Percentiles rank a stretch among this genome's conserved stretches.
These are phyloP conservation scores for Decapterus maruadsi DNA, from an alignment of 2,797 vertebrate species.

Conservation along the genomic window DNA sequence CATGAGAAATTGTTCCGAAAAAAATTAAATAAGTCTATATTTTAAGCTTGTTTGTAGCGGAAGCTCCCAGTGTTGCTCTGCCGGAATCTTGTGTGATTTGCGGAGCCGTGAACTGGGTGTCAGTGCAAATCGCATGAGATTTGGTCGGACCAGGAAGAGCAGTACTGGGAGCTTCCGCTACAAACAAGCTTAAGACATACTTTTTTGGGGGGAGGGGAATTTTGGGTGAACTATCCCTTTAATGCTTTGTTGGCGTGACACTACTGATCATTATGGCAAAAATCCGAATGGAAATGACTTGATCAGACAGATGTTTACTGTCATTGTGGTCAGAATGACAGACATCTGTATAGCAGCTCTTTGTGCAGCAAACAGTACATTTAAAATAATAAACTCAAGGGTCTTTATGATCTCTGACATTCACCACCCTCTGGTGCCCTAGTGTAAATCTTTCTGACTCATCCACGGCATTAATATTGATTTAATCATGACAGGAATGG, in stretches of 20 bases:
- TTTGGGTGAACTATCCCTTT: no score
- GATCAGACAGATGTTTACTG: neutral
- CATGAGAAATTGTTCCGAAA: no score
- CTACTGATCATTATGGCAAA: constrained; percentile 6
- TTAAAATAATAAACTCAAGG: neutral
- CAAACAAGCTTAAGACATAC: no score
- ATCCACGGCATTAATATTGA: constrained; percentile 25
- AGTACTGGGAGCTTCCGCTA: no score
- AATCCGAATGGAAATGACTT: constrained; percentile 20
- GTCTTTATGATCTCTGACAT: neutral
- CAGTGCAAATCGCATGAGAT: no score
- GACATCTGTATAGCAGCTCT: neutral
- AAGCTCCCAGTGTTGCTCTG: no score
- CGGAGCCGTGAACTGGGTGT: no score
- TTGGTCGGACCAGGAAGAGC: no score
- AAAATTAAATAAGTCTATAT: no score
- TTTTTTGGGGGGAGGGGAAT: no score
- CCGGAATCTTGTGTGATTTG: no score
- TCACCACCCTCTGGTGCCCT: neutral
- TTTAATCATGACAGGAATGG: constrained; percentile 39
- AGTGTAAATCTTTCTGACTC: constrained; percentile 28
- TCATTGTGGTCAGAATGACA: neutral
- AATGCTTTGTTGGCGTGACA: constrained; percentile 32
- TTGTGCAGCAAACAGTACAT: neutral
- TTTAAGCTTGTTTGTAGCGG: no score